Base-by-base conservation (phyloP, 2,888 invertebrate genomes). In the Alcis repandata region DNA sequence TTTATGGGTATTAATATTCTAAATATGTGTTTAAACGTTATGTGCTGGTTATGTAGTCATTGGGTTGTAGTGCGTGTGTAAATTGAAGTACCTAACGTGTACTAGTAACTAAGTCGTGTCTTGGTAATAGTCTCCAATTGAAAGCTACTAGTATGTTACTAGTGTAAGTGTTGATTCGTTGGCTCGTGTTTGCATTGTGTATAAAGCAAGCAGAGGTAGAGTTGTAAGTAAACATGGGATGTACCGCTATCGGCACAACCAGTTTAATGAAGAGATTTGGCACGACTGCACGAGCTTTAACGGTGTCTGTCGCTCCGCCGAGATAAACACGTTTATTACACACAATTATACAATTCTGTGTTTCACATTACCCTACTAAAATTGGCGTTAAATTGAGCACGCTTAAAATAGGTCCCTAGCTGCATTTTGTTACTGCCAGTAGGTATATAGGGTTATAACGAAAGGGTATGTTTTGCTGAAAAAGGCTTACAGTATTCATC, bases 211-310 rank as follows among this genome's bases (percentile, higher is more conserved):
- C 82, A 82, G 45, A 59, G 51, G 84, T 85, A 78, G 83, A 78
- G 76, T 59, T 71, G 77, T 72, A 80, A 80, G 84, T 84, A 86
- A 84, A 84, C 84, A 70, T 77, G 84, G 82, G 81, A 83, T 79
- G 87, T 83, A 85, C 86, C 84, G 88, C 85, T 86, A 84, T 86
- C 85, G 82, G 79, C 65, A 78, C 84, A 83, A 85, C 87, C 87
- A 86, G 86, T 88, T 87, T 90, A 90, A 92, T 90, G 88, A 91
- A 91, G 90, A 91, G 89, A 92, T 92, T 91, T 91, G 91, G 92
- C 91, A 90, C 90, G 90, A 88, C 79, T 85, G 84, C 84, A 82
- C 87, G 83, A 82, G 86, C 86, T 84, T 85, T 88, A 91, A 88
- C 88, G 86, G 89, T 85, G 82, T 82, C 77, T 80, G 79, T 78